phyloP scores from a whole-genome alignment of 2,888 invertebrate species.

The Erebia epiphron region DNA sequence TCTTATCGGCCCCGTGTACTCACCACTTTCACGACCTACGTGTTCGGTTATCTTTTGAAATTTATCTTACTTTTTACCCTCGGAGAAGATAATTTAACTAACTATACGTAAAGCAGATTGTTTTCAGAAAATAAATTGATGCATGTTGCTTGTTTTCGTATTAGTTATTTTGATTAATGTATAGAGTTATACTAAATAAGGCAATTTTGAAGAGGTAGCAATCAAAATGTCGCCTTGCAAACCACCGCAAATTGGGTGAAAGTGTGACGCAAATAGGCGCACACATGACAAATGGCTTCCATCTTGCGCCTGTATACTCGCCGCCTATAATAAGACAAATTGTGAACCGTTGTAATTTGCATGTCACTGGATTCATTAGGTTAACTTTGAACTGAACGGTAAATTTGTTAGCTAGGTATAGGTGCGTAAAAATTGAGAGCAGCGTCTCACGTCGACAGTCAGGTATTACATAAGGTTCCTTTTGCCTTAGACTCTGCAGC shows the following conservation, averaged over 20 bases:
- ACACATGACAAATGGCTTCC: constrained; percentile 74
- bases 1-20: constrained; percentile 44
- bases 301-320: constrained; percentile 56
- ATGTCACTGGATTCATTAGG: constrained; percentile 55
- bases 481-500: no score
- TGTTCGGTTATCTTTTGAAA: constrained; percentile 43
- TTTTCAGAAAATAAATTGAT: constrained; percentile 11
- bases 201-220: constrained; percentile 37
- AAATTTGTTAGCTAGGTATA: constrained; percentile 16
- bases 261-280: constrained; percentile 76
- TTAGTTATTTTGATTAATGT: constrained; percentile 16
- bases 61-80: constrained; percentile 34
- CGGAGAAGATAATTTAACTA: neutral
- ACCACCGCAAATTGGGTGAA: constrained; percentile 72
- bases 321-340: constrained; percentile 57
- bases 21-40: constrained; percentile 43
- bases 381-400: constrained; percentile 22
- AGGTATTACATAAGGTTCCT: no score
- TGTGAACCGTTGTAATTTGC: constrained; percentile 61
- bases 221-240: constrained; percentile 65
- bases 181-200: constrained; percentile 20
- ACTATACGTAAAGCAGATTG: neutral
- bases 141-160: neutral
- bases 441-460: no score
- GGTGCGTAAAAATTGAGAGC: neutral